A percentile compares a stretch with the other conserved stretches of the same genome.
phyloP scores from a whole-genome alignment of 35 echinoderm and acorn worm species.

The Apostichopus japonicus region DNA sequence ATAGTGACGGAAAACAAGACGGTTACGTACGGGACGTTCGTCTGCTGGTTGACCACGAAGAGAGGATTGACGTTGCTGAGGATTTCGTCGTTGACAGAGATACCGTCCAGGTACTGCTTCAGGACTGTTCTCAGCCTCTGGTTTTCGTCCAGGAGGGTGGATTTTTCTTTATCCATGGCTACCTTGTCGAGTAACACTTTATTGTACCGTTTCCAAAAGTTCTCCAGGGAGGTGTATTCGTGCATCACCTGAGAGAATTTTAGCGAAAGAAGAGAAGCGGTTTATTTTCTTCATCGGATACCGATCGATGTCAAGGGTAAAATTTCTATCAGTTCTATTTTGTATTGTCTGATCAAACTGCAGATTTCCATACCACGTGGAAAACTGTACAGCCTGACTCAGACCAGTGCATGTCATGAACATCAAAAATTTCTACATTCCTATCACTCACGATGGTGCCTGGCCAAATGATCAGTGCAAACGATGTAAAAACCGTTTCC shows the following conservation, averaged over 20 bases:
- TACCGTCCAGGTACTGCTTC: conserved; percentile 99
- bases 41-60: conserved; percentile 97
- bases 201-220: conserved; percentile 99
- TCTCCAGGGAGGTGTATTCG: conserved; percentile 93
- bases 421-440: no score
- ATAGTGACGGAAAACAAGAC: no score
- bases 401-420: no score
- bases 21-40: conserved; percentile 90
- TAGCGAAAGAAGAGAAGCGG: background rate
- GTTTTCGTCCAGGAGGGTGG: conserved; percentile 87
- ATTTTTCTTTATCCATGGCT: conserved; percentile 92
- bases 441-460: no score
- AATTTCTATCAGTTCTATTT: no score
- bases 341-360: no score
- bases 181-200: conserved; percentile 96
- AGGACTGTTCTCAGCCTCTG: conserved; percentile 86
- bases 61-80: conserved; percentile 97
- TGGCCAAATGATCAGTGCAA: no score
- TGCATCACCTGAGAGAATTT: conserved; percentile 83
- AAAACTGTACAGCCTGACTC: no score
- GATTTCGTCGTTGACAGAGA: conserved; percentile 99
- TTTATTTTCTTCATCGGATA: background rate
- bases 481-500: no score
- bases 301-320: background rate
- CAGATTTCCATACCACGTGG: no score